These are phyloP conservation scores for Drosophila nigromelanica DNA, from an alignment of 1,140 invertebrate species.

Conservation along the genomic window DNA sequence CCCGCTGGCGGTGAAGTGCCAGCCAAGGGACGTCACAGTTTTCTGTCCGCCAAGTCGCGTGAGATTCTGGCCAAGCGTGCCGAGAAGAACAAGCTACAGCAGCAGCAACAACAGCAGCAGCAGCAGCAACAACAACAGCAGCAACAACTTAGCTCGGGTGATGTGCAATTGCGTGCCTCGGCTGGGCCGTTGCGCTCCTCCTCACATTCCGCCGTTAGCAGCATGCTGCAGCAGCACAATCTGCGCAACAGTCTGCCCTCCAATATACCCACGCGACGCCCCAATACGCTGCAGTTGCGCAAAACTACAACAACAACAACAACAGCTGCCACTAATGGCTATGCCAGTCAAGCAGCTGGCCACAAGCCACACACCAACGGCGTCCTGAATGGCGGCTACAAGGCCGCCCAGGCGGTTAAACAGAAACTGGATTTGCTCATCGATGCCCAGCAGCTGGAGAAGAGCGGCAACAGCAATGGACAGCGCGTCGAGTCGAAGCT, in stretches of 20 bases:
- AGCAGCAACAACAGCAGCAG: slow-evolving; percentile 64
- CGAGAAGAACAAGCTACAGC: slow-evolving; percentile 78
- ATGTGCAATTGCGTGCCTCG: slow-evolving; percentile 57
- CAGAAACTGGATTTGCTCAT: slow-evolving; percentile 80
- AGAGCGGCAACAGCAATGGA: slow-evolving; percentile 16
- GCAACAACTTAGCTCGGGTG: slow-evolving; percentile 66
- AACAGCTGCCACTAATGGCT: slow-evolving; percentile 40
- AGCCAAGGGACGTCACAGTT: slow-evolving; percentile 67
- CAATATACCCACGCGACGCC: slow-evolving; percentile 77
- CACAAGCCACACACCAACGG: slow-evolving; percentile 44
- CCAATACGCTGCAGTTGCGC: slow-evolving; percentile 80
- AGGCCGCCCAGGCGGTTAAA: slow-evolving; percentile 68
- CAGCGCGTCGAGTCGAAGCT: slow-evolving; percentile 75
- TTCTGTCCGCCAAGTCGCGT: slow-evolving; percentile 79
- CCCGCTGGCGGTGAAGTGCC: slow-evolving; percentile 55
- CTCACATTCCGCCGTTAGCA: slow-evolving; percentile 77
- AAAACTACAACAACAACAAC: slow-evolving; percentile 63
- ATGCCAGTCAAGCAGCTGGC: not conserved
- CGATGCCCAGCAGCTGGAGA: slow-evolving; percentile 50
- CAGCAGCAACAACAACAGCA: slow-evolving; percentile 51
- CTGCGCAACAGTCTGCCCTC: slow-evolving; percentile 73
- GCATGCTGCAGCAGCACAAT: slow-evolving; percentile 70
- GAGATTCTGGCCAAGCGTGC: slow-evolving; percentile 79
- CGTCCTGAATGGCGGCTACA: slow-evolving; percentile 51
- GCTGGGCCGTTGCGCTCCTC: slow-evolving; percentile 70